Evolutionary conservation across 92 coral and sea anemone species (phyloP), one percentile per base, ranked within the genome.

Genomic region (Nematostella vectensis): DNA sequence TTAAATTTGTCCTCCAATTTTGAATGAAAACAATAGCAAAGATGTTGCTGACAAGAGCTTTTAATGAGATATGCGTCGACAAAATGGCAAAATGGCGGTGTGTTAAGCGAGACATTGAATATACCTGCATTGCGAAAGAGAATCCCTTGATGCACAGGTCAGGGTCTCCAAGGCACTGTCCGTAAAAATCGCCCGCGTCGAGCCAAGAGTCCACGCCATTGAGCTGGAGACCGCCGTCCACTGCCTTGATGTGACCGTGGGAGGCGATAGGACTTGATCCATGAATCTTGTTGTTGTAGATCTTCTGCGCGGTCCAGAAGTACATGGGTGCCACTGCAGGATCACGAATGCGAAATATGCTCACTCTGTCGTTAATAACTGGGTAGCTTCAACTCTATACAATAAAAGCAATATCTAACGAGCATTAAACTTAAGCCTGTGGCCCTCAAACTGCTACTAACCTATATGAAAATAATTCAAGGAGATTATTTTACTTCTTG

Each of bases 161-260:
- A n/a, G 99, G 99, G 58, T 93, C 99, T 11, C 96, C 94, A 47
- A 93, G 73, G 44, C 99, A 93, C 65, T 87, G 89, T 16, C 99
- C 99, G 61, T 86, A 88, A 75, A 86, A 93, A 55, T 93, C 99
- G 1, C 99, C 99, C 1, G 96, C 99, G 49, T 93, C 99, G 1
- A 93, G 61, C 99, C 99, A 93, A n/a, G 96, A 69, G 70, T 93
- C 96, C 9, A 78, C 72, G 4, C 99, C 99, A 22, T 93, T 93
- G 44, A 93, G 68, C 65, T 87, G 93, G 23, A 93, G 80, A 22
- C 99, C 99, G 3, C 96, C 99, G 25, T 87, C 87, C 25, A 82
- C 77, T 30, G 95, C 67, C 1, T 71, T 84, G 24, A 93, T 70
- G 30, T 75, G 82, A 19, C 99, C 99, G 61, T 93, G 99, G 8